Conservation (phyloP, 2,797 vertebrate species). For the Pseudochaenichthys georgianus region DNA sequence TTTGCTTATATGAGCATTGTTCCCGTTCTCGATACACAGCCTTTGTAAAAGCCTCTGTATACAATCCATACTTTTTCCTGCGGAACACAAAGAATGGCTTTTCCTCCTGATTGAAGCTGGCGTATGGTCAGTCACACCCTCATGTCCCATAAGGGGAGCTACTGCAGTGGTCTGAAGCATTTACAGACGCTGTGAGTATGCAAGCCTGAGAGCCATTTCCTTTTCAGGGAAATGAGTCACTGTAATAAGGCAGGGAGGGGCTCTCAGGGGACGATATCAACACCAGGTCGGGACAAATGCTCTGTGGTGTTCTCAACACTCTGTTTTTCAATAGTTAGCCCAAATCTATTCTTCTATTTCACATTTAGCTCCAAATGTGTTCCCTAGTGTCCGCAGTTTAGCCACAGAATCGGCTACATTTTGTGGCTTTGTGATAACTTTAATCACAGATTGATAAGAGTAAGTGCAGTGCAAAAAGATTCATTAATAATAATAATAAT, state of each 20-base stretch:
- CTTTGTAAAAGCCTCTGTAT: background rate
- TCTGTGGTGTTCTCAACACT: conserved; percentile 46
- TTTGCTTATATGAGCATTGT: conserved; percentile 25
- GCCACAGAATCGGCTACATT: background rate
- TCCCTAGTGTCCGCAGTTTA: conserved; percentile 12
- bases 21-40: conserved; percentile 2
- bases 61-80: conserved; percentile 36
- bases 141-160: conserved; percentile 65
- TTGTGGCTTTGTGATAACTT: conserved; percentile 10
- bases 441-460: background rate
- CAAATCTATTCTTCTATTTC: conserved; percentile 41
- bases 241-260: conserved; percentile 80
- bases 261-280: conserved; percentile 72
- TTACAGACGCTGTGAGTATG: conserved; percentile 78
- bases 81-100: conserved; percentile 51
- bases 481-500: too few relatives aligned
- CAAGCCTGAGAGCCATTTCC: conserved; percentile 79
- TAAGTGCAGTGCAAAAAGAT: background rate
- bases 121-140: conserved; percentile 71
- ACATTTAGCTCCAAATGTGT: conserved; percentile 22
- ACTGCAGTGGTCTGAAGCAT: conserved; percentile 68
- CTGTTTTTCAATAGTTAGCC: conserved; percentile 38
- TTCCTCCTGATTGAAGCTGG: conserved; percentile 49
- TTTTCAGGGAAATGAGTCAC: conserved; percentile 84
- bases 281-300: conserved; percentile 66